A percentile compares a stretch with the other conserved stretches of the same genome.
Conservation (phyloP, 53 echinoderm and acorn worm genomes). For the Temnopleurus reevesii region DNA sequence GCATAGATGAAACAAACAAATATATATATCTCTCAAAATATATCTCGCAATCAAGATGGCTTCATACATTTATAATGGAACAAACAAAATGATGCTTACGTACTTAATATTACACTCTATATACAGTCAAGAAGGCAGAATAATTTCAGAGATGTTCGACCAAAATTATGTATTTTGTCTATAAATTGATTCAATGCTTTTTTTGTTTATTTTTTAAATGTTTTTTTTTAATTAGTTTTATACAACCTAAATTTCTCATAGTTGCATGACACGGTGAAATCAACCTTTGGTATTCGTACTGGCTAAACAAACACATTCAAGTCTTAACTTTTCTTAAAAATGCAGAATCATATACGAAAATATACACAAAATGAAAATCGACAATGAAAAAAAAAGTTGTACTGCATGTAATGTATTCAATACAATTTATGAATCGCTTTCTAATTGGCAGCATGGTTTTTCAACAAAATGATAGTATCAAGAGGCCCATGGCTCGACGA, state of each 20-base stretch:
- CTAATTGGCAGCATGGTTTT: slow-evolving; percentile 29
- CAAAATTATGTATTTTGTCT: slow-evolving; percentile 12
- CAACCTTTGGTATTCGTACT: slow-evolving; percentile 59
- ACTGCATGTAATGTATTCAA: slow-evolving; percentile 55
- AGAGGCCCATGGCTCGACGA: slow-evolving; percentile 29
- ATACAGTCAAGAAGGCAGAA: slow-evolving; percentile 57
- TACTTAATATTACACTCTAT: slow-evolving; percentile 42
- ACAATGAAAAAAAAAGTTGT: neutral
- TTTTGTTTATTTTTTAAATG: slow-evolving; percentile 19
- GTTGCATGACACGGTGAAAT: slow-evolving; percentile 32
- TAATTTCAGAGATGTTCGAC: slow-evolving; percentile 51
- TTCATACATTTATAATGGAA: slow-evolving; percentile 2
- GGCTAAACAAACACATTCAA: slow-evolving; percentile 12
- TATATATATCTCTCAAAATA: slow-evolving; percentile 60
- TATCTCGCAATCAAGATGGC: slow-evolving; percentile 55
- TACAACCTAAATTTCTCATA: neutral
- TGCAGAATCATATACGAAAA: slow-evolving; percentile 40
- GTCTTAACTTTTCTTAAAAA: neutral
- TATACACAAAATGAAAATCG: slow-evolving; percentile 38
- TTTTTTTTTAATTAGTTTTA: neutral
- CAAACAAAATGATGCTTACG: slow-evolving; percentile 39
- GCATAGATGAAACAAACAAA: slow-evolving; percentile 49
- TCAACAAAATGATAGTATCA: slow-evolving; percentile 33
- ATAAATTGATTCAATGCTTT: slow-evolving; percentile 22
- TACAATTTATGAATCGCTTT: neutral